Percentiles rank a stretch among this genome's conserved stretches.
These are phyloP conservation scores for Drosophila phalerata DNA, from an alignment of 2,888 invertebrate species.

Conservation along the genomic window DNA sequence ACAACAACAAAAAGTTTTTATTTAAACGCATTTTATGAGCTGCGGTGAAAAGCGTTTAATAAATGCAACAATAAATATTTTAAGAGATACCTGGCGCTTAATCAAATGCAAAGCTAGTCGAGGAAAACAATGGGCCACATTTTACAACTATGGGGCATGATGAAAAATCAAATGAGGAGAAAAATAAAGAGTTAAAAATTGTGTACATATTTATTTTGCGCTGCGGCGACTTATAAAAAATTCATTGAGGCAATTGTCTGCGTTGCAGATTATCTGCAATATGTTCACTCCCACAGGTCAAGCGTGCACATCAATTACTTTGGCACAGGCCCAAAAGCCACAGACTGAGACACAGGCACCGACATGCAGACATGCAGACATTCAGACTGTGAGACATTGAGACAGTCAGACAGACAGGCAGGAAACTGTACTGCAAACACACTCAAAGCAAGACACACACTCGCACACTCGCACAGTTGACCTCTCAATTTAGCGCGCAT, in stretches of 20 bases:
- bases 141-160: slow-evolving; percentile 67
- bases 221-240: slow-evolving; percentile 76
- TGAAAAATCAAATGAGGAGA: slow-evolving; percentile 48
- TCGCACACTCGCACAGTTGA: slow-evolving; percentile 67
- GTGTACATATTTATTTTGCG: slow-evolving; percentile 22
- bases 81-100: slow-evolving; percentile 62
- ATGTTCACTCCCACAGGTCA: slow-evolving; percentile 84
- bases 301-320: slow-evolving; percentile 84
- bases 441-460: slow-evolving; percentile 25
- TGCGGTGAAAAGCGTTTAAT: slow-evolving; percentile 72
- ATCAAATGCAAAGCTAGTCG: slow-evolving; percentile 63
- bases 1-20: slow-evolving; percentile 22
- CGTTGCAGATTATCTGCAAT: slow-evolving; percentile 84
- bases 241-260: slow-evolving; percentile 83
- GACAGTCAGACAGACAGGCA: slow-evolving; percentile 52
- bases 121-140: slow-evolving; percentile 71
- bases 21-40: slow-evolving; percentile 50
- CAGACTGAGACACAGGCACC: slow-evolving; percentile 43
- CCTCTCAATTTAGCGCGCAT: slow-evolving; percentile 84
- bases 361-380: slow-evolving; percentile 44
- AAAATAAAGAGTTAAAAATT: slow-evolving; percentile 6
- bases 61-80: slow-evolving; percentile 72
- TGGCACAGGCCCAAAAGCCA: slow-evolving; percentile 81
- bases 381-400: slow-evolving; percentile 23
- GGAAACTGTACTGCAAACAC: slow-evolving; percentile 42